Evolutionary conservation across 2,113 vertebrate species (phyloP), one percentile per base, ranked within the genome.

Genomic region (Brachyistius frenatus): DNA sequence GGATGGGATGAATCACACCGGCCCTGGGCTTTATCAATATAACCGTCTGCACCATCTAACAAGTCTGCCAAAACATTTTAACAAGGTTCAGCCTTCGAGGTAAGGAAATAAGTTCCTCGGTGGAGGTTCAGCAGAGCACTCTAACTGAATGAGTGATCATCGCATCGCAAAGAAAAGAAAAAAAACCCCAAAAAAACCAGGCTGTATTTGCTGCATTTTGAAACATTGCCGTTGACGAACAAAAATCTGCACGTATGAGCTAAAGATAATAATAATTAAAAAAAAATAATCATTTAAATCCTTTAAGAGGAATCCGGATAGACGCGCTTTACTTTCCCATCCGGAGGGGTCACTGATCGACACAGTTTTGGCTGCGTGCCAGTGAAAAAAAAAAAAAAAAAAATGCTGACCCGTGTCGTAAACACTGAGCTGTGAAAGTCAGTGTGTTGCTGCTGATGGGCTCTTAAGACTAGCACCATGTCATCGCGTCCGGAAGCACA

Each of bases 401-500:
- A 91, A 89, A 90, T 87, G 91, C 91, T 91, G 90, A 91, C 86
- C 88, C 72, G 83, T 66, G 84, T 88, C 69, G 64, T 92, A 91
- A 91, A 91, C 90, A 86, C 73, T 76, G 88, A 83, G 86, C 87
- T 90, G 93, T 90, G 89, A 91, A 91, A 92, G 88, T 92, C 88
- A 78, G 86, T 80, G 83, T 84, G 86, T 74, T 88, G 88, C 83
- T 86, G 91, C 80, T 86, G 83, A 84, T 89, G 85, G 88, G 83
- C 85, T 88, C 85, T 88, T 81, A 83, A 91, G 87, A 81, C 81
- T 56, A 62, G 75, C 78, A 73, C 83, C 74, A 84, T 89, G 89
- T 88, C 88, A 85, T 93, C 62, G 72, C 70, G 85, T 77, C 89
- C 86, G 83, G 47, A 66, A 79, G 78, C 89, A 91, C 93, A 93